Conservation (phyloP, 2,113 vertebrate species). For the Xyrauchen texanus region DNA sequence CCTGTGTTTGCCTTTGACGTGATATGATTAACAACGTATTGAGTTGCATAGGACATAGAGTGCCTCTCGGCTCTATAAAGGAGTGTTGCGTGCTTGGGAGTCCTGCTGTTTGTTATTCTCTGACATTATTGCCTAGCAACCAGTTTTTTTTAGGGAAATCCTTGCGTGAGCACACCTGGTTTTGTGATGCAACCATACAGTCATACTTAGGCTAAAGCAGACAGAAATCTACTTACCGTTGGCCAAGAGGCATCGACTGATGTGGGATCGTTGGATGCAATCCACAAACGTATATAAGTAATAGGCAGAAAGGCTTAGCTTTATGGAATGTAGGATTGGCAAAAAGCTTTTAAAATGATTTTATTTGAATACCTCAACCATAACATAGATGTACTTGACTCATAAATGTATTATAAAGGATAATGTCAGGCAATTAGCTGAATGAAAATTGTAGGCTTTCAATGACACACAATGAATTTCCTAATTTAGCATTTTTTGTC, state of each 20-base stretch:
- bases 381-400: conserved; percentile 9
- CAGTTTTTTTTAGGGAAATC: conserved; percentile 52
- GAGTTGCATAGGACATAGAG: conserved; percentile 9
- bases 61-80: conserved; percentile 13
- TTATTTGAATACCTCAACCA: conserved; percentile 9
- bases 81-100: conserved; percentile 39
- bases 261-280: conserved; percentile 22
- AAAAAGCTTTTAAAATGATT: conserved; percentile 25
- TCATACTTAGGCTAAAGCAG: conserved; percentile 13
- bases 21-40: conserved; percentile 21
- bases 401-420: neutral
- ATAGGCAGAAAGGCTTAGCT: neutral
- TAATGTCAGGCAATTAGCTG: neutral
- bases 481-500: no score
- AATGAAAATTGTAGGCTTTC: no score
- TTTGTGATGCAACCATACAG: conserved; percentile 46
- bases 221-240: neutral
- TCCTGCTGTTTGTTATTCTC: conserved; percentile 56
- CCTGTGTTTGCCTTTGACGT: conserved; percentile 43
- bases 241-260: neutral
- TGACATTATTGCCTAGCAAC: conserved; percentile 49
- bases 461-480: no score
- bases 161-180: conserved; percentile 50
- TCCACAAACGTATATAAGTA: conserved; percentile 7
- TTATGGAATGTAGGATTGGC: conserved; percentile 6